Conservation (phyloP, 1,140 invertebrate species). For the Caenorhabditis briggsae region DNA sequence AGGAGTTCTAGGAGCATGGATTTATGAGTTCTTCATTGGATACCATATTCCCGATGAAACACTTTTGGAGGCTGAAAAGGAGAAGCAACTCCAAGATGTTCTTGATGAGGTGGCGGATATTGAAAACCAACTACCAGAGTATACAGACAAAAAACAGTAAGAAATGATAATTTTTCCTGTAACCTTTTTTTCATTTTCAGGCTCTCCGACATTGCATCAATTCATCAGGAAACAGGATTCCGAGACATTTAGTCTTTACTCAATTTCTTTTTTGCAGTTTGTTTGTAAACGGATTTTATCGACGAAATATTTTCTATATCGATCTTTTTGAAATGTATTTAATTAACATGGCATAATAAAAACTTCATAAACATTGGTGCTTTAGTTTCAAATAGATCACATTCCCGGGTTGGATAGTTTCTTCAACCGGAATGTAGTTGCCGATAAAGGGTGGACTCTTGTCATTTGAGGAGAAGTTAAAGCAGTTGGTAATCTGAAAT, state of each 20-base stretch:
- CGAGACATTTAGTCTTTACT: conserved; percentile 9
- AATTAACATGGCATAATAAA: background rate
- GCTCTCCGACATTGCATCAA: background rate
- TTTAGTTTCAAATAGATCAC: background rate
- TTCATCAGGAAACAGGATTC: background rate
- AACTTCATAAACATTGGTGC: background rate
- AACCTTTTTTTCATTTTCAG: background rate
- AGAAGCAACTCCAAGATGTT: background rate
- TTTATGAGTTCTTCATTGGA: conserved; percentile 83
- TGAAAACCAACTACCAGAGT: conserved; percentile 13
- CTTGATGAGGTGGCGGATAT: background rate
- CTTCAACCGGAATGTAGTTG: background rate
- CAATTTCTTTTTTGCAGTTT: background rate
- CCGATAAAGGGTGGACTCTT: background rate
- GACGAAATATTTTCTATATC: background rate
- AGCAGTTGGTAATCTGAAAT: background rate
- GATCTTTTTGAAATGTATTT: conserved; percentile 31
- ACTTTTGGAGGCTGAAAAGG: background rate
- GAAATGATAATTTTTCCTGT: background rate
- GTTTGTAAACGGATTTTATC: conserved; percentile 5
- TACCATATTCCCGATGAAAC: conserved; percentile 74
- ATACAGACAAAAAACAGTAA: conserved; percentile 22
- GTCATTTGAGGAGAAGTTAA: background rate
- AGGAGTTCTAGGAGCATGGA: conserved; percentile 79
- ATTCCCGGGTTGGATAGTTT: background rate